Percentiles rank a stretch among this genome's conserved stretches.
These are phyloP conservation scores for Ceratoteleas bidentatus DNA, from an alignment of 1,140 invertebrate species.

Conservation along the genomic window DNA sequence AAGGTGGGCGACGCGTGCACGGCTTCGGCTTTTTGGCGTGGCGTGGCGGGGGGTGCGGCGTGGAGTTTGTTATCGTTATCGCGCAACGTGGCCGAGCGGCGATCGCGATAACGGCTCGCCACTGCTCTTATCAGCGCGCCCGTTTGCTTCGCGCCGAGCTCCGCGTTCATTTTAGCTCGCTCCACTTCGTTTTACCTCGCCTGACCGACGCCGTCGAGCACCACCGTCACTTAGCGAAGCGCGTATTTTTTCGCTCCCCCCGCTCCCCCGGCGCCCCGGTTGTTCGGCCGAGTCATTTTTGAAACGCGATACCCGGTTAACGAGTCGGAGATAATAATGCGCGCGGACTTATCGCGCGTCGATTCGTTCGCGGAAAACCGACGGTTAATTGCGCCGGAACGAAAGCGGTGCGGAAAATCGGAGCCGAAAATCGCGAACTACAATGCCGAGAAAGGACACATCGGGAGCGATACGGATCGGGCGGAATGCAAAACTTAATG, in stretches of 20 bases:
- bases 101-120: slow-evolving; percentile 80
- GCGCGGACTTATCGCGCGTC: slow-evolving; percentile 5
- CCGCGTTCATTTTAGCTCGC: slow-evolving; percentile 68
- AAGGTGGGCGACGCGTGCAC: slow-evolving; percentile 65
- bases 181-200: slow-evolving; percentile 71
- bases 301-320: slow-evolving; percentile 25
- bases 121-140: slow-evolving; percentile 75
- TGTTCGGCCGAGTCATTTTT: slow-evolving; percentile 41
- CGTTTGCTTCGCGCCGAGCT: slow-evolving; percentile 73
- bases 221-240: slow-evolving; percentile 68
- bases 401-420: slow-evolving; percentile 29
- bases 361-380: too few species aligned
- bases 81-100: slow-evolving; percentile 79
- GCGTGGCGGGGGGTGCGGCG: slow-evolving; percentile 47
- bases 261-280: too few species aligned
- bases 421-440: slow-evolving; percentile 37
- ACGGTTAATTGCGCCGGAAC: neutral
- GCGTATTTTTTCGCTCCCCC: slow-evolving; percentile 29
- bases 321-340: slow-evolving; percentile 16
- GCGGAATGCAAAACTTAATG: slow-evolving; percentile 62
- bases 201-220: slow-evolving; percentile 66
- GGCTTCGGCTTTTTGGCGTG: slow-evolving; percentile 60
- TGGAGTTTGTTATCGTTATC: slow-evolving; percentile 81
- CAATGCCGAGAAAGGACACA: slow-evolving; percentile 39
- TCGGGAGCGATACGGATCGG: slow-evolving; percentile 41